Conservation (phyloP, 2,797 vertebrate species). For the Emys orbicularis region DNA sequence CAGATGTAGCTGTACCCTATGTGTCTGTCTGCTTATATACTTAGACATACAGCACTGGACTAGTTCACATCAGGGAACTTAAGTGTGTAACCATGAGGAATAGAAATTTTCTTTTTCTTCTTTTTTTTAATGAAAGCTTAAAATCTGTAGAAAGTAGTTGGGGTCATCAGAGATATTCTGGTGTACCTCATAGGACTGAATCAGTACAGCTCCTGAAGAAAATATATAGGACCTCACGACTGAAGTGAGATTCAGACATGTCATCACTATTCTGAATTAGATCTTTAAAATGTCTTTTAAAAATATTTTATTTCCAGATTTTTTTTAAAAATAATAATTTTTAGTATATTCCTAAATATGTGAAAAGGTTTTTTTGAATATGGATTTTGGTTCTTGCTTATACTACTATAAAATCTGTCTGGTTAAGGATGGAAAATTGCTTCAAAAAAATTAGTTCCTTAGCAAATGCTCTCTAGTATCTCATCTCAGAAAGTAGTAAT, state of each 20-base stretch:
- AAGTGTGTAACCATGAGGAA: not conserved
- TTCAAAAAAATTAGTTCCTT: not conserved
- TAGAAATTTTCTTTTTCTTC: not conserved
- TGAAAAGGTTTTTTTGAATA: not conserved
- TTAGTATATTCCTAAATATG: not conserved
- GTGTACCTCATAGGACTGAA: not conserved
- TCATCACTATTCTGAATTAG: not conserved
- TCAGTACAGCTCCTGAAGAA: not conserved
- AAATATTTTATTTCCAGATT: not conserved
- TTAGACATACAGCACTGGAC: conserved; percentile 9
- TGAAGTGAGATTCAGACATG: conserved; percentile 36
- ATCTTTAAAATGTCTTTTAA: not conserved
- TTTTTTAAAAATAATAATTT: not conserved
- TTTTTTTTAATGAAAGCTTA: conserved; percentile 32
- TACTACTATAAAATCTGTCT: not conserved
- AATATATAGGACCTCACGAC: conserved; percentile 13
- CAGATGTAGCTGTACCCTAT: not conserved
- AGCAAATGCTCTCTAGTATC: not conserved
- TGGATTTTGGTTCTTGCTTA: not conserved
- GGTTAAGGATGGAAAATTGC: not conserved
- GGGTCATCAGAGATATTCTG: not conserved
- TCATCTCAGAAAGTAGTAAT: conserved; percentile 32
- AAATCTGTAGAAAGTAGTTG: conserved; percentile 3
- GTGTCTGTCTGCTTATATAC: not conserved
- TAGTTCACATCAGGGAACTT: not conserved